Evolutionary conservation across 2,113 vertebrate genomes (phyloP), one percentile per base, ranked within the genome.

Genomic region (Oenanthe melanoleuca): DNA sequence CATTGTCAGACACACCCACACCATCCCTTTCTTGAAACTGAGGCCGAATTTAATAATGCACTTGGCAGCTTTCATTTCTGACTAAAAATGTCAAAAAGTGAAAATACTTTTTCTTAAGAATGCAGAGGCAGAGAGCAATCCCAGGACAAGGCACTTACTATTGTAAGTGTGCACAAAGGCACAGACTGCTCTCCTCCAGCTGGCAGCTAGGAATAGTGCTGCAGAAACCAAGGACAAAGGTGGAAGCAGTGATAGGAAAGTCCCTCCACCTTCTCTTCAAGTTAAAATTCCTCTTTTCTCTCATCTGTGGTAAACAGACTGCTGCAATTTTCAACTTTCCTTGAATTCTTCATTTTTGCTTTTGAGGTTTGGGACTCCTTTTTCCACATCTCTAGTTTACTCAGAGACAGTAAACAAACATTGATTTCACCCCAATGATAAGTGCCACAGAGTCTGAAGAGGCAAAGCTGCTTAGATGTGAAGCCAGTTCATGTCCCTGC

Each of bases 1-100:
- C 81, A 67, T 89, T 67, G 79, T 87, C 77, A 87, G 87, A 85
- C 84, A 97, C 91, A 94, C 87, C 93, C 91, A 93, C 79, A 88
- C 56, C 66, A 88, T 94, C 66, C 66, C 73, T 95, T 87, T 69
- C 81, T 94, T 85, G 81, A 89, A 92, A 72, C 50, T 21, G 74
- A 87, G 66, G 73, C 87, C 0, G 1, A 91, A 47, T 91, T 93
- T 94, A 95, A 95, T 95, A 94, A 94, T 59, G 93, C 9, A 1
- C 84, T 95, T 95, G 89, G 81, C 78, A 0, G 1, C 66, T 95
- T 88, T 94, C 40, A 73, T 75, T 95, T 85, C 87, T 89, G 64
- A 75, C 71, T 95, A 87, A 69, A 96, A 95, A 93, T 89, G 85
- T 94, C 89, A 87, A 85, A 87, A 83, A 92, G 57, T 55, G 52